phyloP scores from a whole-genome alignment of 1,140 invertebrate species.

The Pissodes strobi region DNA sequence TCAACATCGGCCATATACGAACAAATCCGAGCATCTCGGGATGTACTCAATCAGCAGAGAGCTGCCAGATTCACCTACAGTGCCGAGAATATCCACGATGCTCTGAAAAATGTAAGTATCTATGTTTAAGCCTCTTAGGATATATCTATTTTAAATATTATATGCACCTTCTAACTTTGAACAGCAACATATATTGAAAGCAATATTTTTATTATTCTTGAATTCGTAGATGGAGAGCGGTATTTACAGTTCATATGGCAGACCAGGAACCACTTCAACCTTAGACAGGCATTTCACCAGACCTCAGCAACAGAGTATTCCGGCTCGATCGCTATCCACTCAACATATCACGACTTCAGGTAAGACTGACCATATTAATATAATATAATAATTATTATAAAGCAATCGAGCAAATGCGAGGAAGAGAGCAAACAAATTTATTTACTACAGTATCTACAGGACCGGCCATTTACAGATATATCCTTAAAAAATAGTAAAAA shows the following conservation, averaged over 20 bases:
- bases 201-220: too few species aligned
- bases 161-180: too few species aligned
- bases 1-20: slow-evolving; percentile 92
- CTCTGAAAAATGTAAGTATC: slow-evolving; percentile 73
- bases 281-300: slow-evolving; percentile 60
- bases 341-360: slow-evolving; percentile 64
- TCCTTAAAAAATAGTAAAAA: too few species aligned
- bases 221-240: slow-evolving; percentile 71
- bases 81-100: slow-evolving; percentile 87
- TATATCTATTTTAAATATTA: too few species aligned
- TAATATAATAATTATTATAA: too few species aligned
- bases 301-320: slow-evolving; percentile 57
- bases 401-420: too few species aligned
- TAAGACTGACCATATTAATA: too few species aligned
- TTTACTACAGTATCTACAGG: too few species aligned
- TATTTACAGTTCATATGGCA: slow-evolving; percentile 62
- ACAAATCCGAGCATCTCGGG: slow-evolving; percentile 75
- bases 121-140: too few species aligned
- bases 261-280: slow-evolving; percentile 60
- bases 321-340: slow-evolving; percentile 68
- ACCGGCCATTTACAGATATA: too few species aligned
- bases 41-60: slow-evolving; percentile 66
- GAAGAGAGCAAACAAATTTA: too few species aligned
- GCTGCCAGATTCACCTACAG: slow-evolving; percentile 81
- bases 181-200: too few species aligned